phyloP scores from a whole-genome alignment of 2,797 vertebrate genomes.

The Sebastes iracundus region DNA sequence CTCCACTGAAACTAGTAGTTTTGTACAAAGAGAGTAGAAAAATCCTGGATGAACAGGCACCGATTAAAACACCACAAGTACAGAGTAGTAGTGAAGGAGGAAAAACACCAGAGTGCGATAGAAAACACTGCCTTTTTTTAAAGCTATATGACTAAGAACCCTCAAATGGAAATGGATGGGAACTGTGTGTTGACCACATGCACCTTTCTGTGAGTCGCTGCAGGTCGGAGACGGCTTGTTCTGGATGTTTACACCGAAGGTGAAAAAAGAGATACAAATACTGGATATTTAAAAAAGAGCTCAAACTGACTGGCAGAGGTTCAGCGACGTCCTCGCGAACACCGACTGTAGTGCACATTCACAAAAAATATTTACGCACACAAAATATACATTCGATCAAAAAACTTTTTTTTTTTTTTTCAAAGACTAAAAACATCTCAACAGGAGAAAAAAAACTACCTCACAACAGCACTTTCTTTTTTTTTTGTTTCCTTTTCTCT shows the following conservation, averaged over 20 bases:
- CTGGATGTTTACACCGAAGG: constrained; percentile 17
- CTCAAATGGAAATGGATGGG: neutral
- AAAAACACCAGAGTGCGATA: constrained; percentile 8
- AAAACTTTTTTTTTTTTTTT: neutral
- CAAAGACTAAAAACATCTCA: constrained; percentile 56
- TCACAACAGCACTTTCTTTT: constrained; percentile 28
- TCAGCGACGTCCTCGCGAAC: constrained; percentile 32
- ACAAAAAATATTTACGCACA: constrained; percentile 60
- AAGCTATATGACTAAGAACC: neutral
- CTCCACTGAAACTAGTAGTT: constrained; percentile 23
- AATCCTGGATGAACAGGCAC: constrained; percentile 20
- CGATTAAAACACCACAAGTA: constrained; percentile 39
- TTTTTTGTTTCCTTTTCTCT: neutral
- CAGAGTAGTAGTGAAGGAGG: constrained; percentile 13
- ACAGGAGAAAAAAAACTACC: constrained; percentile 23
- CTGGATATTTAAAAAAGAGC: constrained; percentile 48
- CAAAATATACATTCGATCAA: constrained; percentile 61
- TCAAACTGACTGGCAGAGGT: constrained; percentile 29
- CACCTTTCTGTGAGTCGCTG: neutral
- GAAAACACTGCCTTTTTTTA: constrained; percentile 2
- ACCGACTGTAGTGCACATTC: constrained; percentile 50
- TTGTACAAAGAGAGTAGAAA: constrained; percentile 53
- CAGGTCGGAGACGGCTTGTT: constrained; percentile 24
- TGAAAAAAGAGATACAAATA: constrained; percentile 65
- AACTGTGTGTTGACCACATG: constrained; percentile 4